phyloP scores from a whole-genome alignment of 2,888 invertebrate species.

The Caprella mutica region DNA sequence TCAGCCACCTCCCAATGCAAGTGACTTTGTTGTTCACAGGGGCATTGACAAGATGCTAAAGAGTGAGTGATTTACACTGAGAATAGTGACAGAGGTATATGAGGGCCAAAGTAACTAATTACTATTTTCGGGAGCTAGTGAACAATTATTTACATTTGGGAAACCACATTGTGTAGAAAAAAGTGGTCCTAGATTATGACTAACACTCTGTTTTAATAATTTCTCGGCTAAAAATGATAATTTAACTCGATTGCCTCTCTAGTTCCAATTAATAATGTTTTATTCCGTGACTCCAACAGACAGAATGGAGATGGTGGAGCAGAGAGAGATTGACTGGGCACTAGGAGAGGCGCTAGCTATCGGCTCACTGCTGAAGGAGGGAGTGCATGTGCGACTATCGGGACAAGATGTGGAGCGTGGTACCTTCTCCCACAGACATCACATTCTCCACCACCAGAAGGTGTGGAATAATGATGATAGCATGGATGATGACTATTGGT shows the following conservation, averaged over 20 bases:
- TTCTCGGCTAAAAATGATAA: no score
- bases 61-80: conserved; percentile 34
- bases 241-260: no score
- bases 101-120: no score
- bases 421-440: conserved; percentile 81
- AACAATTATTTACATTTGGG: no score
- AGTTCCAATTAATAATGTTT: no score
- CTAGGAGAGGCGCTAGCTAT: conserved; percentile 98
- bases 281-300: no score
- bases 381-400: conserved; percentile 78
- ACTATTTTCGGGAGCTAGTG: no score
- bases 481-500: no score
- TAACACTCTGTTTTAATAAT: no score
- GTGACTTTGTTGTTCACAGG: conserved; percentile 77
- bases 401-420: conserved; percentile 96
- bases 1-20: conserved; percentile 71
- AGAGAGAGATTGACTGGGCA: conserved; percentile 88
- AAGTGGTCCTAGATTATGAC: no score
- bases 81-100: no score
- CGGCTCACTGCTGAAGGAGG: conserved; percentile 91
- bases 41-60: conserved; percentile 77
- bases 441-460: conserved; percentile 92
- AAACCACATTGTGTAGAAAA: no score
- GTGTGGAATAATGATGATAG: conserved; percentile 10
- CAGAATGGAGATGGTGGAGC: conserved; percentile 85